Conservation (phyloP, 2,888 invertebrate genomes). For the Trissoscelio sp. region DNA sequence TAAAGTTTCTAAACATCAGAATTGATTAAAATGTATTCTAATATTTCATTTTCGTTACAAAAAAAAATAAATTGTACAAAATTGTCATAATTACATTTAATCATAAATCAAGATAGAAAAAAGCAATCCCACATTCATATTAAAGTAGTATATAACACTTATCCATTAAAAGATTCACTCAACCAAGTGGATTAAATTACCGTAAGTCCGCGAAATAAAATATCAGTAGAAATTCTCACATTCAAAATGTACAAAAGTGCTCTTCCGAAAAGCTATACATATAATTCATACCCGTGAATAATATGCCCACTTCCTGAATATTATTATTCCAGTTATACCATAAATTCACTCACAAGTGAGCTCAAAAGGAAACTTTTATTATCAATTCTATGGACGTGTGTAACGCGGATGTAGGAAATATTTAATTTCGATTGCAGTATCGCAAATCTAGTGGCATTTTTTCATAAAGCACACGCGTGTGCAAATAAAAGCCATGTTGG, state of each 20-base stretch:
- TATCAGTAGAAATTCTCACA: constrained; percentile 3
- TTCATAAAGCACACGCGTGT: constrained; percentile 29
- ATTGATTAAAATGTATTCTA: no score
- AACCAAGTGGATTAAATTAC: constrained; percentile 55
- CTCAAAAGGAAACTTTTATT: no score
- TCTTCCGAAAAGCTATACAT: constrained; percentile 10
- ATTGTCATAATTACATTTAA: no score
- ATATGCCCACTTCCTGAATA: constrained; percentile 2
- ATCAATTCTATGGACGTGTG: neutral
- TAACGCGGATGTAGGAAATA: constrained; percentile 29
- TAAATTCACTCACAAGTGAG: neutral
- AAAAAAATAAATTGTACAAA: no score
- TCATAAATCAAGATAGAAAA: no score
- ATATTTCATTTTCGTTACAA: no score
- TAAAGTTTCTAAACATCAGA: no score
- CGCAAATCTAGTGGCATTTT: constrained; percentile 33
- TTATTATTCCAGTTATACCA: constrained; percentile 2
- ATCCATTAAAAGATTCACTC: no score
- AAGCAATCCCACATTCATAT: no score
- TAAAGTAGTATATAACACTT: no score
- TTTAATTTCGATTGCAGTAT: constrained; percentile 15
- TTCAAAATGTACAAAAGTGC: neutral
- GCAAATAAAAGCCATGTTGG: constrained; percentile 36
- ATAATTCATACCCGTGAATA: neutral
- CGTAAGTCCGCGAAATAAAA: constrained; percentile 40